Evolutionary conservation across 2,797 vertebrate genomes (phyloP).

Genomic region (Ficedula albicollis): DNA sequence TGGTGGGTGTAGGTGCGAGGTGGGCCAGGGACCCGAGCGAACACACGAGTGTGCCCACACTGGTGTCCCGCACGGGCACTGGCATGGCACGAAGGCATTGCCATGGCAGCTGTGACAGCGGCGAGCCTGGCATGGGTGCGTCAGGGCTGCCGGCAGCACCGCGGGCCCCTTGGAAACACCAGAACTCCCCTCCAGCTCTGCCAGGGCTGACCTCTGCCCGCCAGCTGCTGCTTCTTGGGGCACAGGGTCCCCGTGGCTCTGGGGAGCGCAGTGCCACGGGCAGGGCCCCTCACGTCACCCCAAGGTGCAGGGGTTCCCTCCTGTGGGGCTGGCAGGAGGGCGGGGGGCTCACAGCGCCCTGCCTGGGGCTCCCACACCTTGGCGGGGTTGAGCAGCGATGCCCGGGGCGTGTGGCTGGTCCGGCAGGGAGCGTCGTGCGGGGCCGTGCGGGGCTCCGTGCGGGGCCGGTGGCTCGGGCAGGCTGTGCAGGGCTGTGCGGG

Average conservation of each 20-base stretch:
- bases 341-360: rapidly evolving
- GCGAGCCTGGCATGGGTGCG: background rate
- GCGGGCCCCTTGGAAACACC: background rate
- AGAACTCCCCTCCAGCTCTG: background rate
- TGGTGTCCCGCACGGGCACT: background rate
- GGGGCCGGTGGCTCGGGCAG: no score
- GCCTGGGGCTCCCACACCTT: rapidly evolving
- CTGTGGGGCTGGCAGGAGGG: background rate
- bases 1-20: rapidly evolving
- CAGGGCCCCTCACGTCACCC: background rate
- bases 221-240: background rate
- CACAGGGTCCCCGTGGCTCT: rapidly evolving
- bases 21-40: rapidly evolving
- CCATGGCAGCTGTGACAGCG: background rate
- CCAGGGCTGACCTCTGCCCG: background rate
- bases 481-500: background rate
- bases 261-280: rapidly evolving
- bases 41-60: background rate
- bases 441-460: background rate
- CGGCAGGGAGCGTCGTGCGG: background rate
- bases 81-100: background rate
- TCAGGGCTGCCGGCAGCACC: background rate
- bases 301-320: no score
- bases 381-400: background rate
- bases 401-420: background rate